Percentiles rank a stretch among this genome's conserved stretches.
These are phyloP conservation scores for Drosophila incognita DNA, from an alignment of 2,888 invertebrate genomes.

Conservation along the genomic window DNA sequence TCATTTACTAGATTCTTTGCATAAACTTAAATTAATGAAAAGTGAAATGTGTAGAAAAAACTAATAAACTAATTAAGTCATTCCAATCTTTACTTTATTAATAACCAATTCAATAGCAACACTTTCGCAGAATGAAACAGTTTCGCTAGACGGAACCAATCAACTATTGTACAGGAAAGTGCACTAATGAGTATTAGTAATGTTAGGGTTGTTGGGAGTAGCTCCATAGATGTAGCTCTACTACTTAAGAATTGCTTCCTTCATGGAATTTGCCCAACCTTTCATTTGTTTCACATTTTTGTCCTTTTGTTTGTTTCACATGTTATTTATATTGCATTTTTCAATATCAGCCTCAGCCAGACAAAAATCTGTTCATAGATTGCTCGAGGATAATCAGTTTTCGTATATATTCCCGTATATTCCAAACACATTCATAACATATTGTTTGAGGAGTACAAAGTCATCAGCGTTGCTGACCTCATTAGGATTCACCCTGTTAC, in stretches of 20 bases:
- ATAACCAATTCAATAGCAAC: not conserved
- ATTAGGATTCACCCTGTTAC: slow-evolving; percentile 28
- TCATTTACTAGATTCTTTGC: not conserved
- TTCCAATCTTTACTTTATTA: not conserved
- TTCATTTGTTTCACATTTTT: not conserved
- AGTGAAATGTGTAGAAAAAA: not conserved
- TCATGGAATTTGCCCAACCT: not conserved
- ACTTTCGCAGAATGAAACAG: not conserved
- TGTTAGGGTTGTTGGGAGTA: not conserved
- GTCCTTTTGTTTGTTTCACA: not conserved
- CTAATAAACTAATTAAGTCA: not conserved
- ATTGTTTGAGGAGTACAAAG: slow-evolving; percentile 14
- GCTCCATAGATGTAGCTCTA: not conserved
- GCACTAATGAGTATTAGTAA: not conserved
- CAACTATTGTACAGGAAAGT: not conserved
- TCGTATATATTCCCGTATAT: not conserved
- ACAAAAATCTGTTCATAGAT: not conserved
- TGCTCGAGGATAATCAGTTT: not conserved
- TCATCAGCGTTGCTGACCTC: slow-evolving; percentile 48
- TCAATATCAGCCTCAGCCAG: not conserved
- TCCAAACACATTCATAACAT: slow-evolving; percentile 3
- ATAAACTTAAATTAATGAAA: not conserved
- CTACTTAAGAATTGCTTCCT: not conserved
- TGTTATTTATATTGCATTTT: not conserved
- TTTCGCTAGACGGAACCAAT: not conserved